Base-by-base conservation (phyloP, 1,140 invertebrate genomes). In the Saccostrea echinata region DNA sequence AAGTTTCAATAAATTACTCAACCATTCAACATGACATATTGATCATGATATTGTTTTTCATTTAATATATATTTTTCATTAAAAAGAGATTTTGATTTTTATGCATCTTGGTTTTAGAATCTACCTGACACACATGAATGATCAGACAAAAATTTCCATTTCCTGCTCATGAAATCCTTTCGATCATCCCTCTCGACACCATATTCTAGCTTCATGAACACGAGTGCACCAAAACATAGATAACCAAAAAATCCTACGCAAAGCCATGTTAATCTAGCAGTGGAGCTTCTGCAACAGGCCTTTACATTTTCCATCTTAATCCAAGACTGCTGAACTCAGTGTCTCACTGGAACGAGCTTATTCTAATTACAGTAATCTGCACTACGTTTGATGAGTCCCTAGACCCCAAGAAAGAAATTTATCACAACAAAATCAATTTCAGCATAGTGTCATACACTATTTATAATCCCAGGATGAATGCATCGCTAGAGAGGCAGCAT, bases 381-480 rank as follows among this genome's bases (percentile, higher is more conserved):
- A 24, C 57, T n/a, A 64, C 4, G 24, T n/a, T 64, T 64, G 57
- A 64, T 11, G 24, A 64, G 21, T 64, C 57, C 21, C 57, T 64
- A 64, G 18, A 64, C 57, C 57, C 2, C 0, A 21, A 24, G 57
- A 64, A 64, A 64, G 57, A 64, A 64, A 64, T 64, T 64, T 64
- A 64, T 64, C 18, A 64, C 57, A 64, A 64, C 57, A 64, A 64
- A 64, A 64, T 64, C 57, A 64, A 64, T 64, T 64, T 64, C 57
- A 64, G 57, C 21, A 21, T 64, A 64, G 57, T n/a, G 24, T 64
- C n/a, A 21, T 64, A 64, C 57, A 64, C 57, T 21, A 64, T 64
- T 64, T 64, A 64, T 64, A 21, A n/a, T 64, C 57, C 57, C 57
- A 64, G 21, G 57, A 64, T 64, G 57, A 21, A n/a, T 24, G 57